Conservation (phyloP, 2,113 vertebrate genomes). For the Bos taurus region DNA sequence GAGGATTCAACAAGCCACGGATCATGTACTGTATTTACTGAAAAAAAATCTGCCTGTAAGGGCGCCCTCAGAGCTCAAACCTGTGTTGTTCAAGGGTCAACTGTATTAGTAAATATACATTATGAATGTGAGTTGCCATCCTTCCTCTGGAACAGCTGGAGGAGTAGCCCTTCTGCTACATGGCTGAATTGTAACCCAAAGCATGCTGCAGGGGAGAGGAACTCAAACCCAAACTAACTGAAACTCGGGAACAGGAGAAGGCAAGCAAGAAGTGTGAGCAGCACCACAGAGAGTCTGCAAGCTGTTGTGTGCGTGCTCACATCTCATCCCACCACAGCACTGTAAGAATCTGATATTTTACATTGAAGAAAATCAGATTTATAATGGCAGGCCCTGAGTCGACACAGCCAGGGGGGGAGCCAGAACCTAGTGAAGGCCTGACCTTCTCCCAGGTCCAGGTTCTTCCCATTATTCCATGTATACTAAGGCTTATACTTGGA, state of each 20-base stretch:
- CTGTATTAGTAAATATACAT: neutral
- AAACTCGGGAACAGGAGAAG: neutral
- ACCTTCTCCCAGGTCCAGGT: neutral
- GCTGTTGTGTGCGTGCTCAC: neutral
- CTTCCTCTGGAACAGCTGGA: neutral
- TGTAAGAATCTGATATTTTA: neutral
- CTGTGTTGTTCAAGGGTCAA: neutral
- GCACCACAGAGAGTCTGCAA: accelerated
- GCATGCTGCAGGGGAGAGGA: neutral
- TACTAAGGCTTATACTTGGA: neutral
- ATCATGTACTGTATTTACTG: neutral
- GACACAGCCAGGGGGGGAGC: neutral
- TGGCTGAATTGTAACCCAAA: neutral
- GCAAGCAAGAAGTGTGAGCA: neutral
- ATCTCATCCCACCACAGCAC: too few relatives aligned
- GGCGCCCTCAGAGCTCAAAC: neutral
- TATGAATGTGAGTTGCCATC: neutral
- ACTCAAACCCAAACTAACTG: neutral
- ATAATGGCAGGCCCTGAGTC: neutral
- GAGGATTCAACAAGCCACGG: neutral
- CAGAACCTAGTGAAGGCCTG: neutral
- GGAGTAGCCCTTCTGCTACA: neutral
- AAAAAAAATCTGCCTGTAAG: neutral
- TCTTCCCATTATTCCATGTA: neutral
- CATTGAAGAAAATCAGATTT: neutral